Percentiles rank a stretch among this genome's conserved stretches.
Evolutionary conservation across 35 echinoderm and acorn worm genomes (phyloP).

Genomic region (Patiria miniata): DNA sequence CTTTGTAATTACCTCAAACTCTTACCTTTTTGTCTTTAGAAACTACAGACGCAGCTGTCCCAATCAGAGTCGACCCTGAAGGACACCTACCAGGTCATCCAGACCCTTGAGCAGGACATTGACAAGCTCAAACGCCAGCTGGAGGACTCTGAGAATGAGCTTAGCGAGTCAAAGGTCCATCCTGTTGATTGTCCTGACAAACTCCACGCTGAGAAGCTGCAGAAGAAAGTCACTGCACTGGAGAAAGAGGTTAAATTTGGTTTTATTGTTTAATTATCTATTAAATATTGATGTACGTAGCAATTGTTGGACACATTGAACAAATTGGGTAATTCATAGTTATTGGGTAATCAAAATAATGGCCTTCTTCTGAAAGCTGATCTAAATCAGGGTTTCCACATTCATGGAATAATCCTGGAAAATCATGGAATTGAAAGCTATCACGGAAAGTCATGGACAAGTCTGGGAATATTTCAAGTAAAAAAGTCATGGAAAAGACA

Average conservation of each 20-base stretch:
- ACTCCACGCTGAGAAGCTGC: constrained; percentile 10
- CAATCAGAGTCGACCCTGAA: background rate
- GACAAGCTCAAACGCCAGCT: constrained; percentile 26
- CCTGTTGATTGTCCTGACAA: background rate
- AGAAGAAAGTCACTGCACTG: background rate
- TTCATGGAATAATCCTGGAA: too few relatives aligned
- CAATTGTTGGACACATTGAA: too few relatives aligned
- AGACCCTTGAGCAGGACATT: background rate
- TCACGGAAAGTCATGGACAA: too few relatives aligned
- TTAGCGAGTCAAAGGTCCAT: too few relatives aligned
- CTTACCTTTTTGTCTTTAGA: background rate
- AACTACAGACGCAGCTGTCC: constrained; percentile 28
- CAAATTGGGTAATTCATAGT: too few relatives aligned
- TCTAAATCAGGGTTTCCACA: too few relatives aligned
- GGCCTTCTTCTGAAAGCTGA: too few relatives aligned
- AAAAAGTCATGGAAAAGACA: too few relatives aligned
- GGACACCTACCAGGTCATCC: background rate
- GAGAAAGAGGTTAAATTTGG: constrained; percentile 6
- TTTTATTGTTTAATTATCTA: background rate
- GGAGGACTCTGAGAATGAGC: background rate
- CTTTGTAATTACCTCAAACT: too few relatives aligned
- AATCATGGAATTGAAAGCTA: too few relatives aligned
- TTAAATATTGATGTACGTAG: background rate
- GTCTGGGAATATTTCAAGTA: too few relatives aligned
- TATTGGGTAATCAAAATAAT: too few relatives aligned